phyloP scores from a whole-genome alignment of 2,888 invertebrate genomes.

The Acanthosepion esculentum region DNA sequence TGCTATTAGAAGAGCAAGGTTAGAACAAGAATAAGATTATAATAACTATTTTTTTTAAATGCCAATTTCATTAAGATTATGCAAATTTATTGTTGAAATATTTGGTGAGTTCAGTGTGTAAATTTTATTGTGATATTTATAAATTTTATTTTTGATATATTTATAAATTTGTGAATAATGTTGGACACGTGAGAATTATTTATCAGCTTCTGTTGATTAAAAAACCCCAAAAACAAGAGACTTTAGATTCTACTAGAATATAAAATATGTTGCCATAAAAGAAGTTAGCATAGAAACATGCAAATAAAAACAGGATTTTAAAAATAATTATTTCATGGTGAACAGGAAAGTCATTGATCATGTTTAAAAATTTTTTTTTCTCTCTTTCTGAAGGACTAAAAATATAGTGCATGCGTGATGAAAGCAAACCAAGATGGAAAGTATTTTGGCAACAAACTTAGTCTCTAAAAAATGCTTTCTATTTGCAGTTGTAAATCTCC shows the following conservation, averaged over 20 bases:
- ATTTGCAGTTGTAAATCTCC: too few relatives aligned
- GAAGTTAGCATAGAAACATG: neutral
- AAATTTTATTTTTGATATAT: neutral
- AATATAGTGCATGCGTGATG: too few relatives aligned
- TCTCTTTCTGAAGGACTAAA: neutral
- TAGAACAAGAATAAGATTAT: neutral
- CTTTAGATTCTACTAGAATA: neutral
- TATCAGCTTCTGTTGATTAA: neutral
- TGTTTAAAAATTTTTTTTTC: neutral
- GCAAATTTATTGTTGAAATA: neutral
- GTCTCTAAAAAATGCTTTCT: too few relatives aligned
- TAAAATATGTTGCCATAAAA: neutral
- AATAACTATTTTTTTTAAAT: neutral
- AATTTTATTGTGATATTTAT: neutral
- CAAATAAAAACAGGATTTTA: neutral
- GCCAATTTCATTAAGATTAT: neutral
- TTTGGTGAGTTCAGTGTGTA: neutral
- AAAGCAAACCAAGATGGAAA: neutral
- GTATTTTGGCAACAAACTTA: neutral
- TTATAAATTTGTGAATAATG: too few relatives aligned
- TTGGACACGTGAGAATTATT: too few relatives aligned
- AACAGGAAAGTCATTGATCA: neutral
- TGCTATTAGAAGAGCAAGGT: neutral
- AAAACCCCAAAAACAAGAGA: neutral
- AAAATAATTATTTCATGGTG: neutral